A percentile compares a stretch with the other conserved stretches of the same genome.
These are phyloP conservation scores for Orchestes rusci DNA, from an alignment of 2,888 invertebrate genomes.

Conservation along the genomic window DNA sequence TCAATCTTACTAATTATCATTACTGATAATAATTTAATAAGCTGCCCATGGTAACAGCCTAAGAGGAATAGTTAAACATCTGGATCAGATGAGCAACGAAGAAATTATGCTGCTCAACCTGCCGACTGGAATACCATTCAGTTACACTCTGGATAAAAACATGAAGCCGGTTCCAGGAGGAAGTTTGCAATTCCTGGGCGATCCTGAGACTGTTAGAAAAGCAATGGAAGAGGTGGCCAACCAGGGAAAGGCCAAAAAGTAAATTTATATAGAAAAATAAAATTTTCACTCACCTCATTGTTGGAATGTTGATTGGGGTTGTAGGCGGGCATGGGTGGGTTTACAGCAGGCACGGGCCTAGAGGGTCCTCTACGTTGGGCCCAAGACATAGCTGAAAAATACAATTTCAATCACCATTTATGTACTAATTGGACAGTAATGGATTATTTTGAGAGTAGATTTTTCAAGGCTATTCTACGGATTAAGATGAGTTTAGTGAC, in stretches of 20 bases:
- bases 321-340: constrained; percentile 39
- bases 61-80: constrained; percentile 77
- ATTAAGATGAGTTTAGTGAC: no score
- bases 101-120: constrained; percentile 54
- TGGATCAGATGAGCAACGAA: constrained; percentile 58
- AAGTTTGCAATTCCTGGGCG: constrained; percentile 55
- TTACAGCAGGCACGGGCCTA: constrained; percentile 34
- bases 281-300: constrained; percentile 24
- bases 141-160: constrained; percentile 52
- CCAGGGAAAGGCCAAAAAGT: constrained; percentile 51
- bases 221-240: constrained; percentile 56
- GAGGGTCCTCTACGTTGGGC: constrained; percentile 39
- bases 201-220: constrained; percentile 54
- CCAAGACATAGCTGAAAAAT: constrained; percentile 46
- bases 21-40: constrained; percentile 4
- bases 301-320: constrained; percentile 43
- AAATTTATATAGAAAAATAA: constrained; percentile 8
- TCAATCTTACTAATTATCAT: background rate
- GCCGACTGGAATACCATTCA: constrained; percentile 59
- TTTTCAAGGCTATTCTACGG: no score
- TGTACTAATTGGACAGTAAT: no score
- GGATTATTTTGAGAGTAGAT: no score
- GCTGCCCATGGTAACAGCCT: constrained; percentile 84
- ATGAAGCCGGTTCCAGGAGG: constrained; percentile 50
- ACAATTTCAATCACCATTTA: no score